Conservation (phyloP, 1,140 invertebrate species). For the Batillaria attramentaria region DNA sequence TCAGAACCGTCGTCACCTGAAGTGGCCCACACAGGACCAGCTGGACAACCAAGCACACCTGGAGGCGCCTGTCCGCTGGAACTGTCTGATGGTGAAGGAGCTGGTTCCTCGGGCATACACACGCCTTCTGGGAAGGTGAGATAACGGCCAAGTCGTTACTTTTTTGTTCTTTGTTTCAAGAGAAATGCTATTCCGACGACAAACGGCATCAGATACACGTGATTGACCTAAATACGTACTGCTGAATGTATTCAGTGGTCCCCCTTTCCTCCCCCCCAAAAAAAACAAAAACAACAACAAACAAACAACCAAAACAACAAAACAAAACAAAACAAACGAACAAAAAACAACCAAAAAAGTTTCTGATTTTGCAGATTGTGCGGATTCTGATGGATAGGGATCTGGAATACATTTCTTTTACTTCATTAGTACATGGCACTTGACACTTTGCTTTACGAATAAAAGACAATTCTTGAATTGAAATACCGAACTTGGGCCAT, state of each 20-base stretch:
- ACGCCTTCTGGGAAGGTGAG: background rate
- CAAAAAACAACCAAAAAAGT: no score
- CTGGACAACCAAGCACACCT: constrained; percentile 38
- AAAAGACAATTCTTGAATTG: background rate
- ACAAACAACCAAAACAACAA: background rate
- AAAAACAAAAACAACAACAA: background rate
- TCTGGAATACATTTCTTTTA: background rate
- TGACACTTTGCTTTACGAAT: background rate
- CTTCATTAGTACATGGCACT: no score
- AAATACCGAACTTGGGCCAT: background rate
- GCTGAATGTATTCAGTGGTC: background rate
- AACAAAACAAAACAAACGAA: no score
- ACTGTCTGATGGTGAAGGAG: constrained; percentile 58
- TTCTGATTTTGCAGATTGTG: background rate
- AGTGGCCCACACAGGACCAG: constrained; percentile 53
- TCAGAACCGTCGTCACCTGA: constrained; percentile 62
- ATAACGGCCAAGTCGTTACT: background rate
- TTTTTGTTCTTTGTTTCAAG: background rate
- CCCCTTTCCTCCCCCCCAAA: background rate
- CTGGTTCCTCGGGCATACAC: constrained; percentile 38
- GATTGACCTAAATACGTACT: no score
- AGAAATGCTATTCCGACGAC: background rate
- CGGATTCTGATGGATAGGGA: background rate
- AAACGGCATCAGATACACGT: background rate
- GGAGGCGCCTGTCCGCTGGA: constrained; percentile 60